phyloP scores from a whole-genome alignment of 2,797 vertebrate genomes.

The Acanthurus lineatus region DNA sequence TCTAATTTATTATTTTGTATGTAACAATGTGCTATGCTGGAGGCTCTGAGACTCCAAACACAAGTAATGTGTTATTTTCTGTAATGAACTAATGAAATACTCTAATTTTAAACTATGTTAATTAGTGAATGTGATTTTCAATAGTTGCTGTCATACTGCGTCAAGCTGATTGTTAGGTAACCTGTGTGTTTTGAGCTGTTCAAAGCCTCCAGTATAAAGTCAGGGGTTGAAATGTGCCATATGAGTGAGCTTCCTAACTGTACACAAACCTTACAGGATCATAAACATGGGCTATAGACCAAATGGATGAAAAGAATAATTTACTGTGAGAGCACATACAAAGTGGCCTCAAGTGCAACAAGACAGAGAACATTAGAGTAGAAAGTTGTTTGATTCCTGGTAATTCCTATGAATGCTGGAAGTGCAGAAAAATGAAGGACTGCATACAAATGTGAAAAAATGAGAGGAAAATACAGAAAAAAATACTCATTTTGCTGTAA shows the following conservation, averaged over 20 bases:
- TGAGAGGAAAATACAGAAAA: too few relatives aligned
- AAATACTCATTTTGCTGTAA: rapidly evolving
- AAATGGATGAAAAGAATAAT: not conserved
- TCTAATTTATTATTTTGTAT: too few relatives aligned
- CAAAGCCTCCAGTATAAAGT: too few relatives aligned
- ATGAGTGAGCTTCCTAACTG: not conserved
- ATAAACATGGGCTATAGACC: not conserved
- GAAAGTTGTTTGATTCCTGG: not conserved
- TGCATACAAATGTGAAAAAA: not conserved
- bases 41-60: too few relatives aligned
- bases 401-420: not conserved
- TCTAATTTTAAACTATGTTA: not conserved
- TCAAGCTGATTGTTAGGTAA: not conserved
- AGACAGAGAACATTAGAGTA: not conserved
- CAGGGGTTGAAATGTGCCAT: too few relatives aligned
- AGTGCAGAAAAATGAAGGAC: not conserved
- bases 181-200: not conserved
- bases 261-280: not conserved
- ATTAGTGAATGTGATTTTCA: not conserved
- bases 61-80: not conserved
- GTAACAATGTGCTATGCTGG: too few relatives aligned
- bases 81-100: not conserved
- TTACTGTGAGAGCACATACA: not conserved
- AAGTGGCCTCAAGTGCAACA: not conserved
- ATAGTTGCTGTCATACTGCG: not conserved